Evolutionary conservation across 2,888 invertebrate genomes (phyloP), one percentile per base, ranked within the genome.

Genomic region (Diaprepes abbreviatus): DNA sequence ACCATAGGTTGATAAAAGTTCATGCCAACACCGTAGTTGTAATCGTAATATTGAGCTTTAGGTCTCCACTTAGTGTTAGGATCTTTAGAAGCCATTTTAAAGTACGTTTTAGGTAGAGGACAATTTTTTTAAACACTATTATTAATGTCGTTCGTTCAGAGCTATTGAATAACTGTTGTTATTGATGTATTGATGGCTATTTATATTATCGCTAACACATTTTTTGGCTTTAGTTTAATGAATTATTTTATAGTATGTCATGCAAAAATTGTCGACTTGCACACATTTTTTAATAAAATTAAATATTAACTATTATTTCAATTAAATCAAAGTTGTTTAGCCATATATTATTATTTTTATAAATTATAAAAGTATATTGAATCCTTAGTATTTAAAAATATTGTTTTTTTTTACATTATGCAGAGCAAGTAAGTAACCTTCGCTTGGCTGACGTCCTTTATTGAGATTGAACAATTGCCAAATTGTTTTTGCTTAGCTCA

Each of bases 1-100:
- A 94, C 90, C 93, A 94, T 93, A 54, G 94, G 94, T 83, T 93
- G 92, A 85, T 94, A 94, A 84, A 89, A 93, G 85, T 93, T 92
- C 79, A 93, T 92, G 58, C 92, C 93, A 83, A 91, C 93, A 75
- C 92, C 92, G 85, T 94, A 94, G 85, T 94, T 94, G 83, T 91
- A 90, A 80, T 92, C 91, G 85, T 94, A 94, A 67, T 91, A 89
- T 64, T 89, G 83, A 16, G 91, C 90, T 59, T 90, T 89, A 57
- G 89, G 89, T 74, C 86, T 86, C 79, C 80, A 79, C 73, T 75
- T 79, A 2, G 74, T 74, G 63, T 63, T 57, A 2, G 59, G 40
- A 52, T 50, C 59, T 33, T 31, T n/a, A 2, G 24, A 16, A 19
- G 36, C 7, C 54, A 54, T 54, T n/a, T 54, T 10, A 33, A 33